Conservation (phyloP, 2,113 vertebrate genomes). For the Xenopus laevis region DNA sequence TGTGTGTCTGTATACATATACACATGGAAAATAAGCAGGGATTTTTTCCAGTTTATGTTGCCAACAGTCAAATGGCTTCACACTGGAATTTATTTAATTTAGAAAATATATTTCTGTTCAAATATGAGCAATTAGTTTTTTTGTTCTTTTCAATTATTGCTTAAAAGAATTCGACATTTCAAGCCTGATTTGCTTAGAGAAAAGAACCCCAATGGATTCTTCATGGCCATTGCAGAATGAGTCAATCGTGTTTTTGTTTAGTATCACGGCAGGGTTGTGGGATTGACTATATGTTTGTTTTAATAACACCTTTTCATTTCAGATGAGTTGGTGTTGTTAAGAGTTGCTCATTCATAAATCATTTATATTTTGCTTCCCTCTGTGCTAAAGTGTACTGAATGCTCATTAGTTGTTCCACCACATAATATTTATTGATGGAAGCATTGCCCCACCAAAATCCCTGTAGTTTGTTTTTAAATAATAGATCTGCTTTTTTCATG, state of each 20-base stretch:
- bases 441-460: no score
- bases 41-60: no score
- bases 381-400: conserved; percentile 26
- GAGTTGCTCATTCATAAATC: conserved; percentile 31
- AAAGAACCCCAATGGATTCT: conserved; percentile 17
- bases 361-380: conserved; percentile 22
- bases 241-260: conserved; percentile 31
- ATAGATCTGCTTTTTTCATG: no score
- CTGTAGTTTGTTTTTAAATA: no score
- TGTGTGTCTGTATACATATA: no score
- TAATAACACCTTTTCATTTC: conserved; percentile 35
- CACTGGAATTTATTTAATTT: background rate
- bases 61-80: background rate
- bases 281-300: conserved; percentile 35
- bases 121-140: background rate
- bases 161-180: conserved; percentile 23
- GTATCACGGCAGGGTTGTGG: conserved; percentile 19
- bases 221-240: conserved; percentile 25
- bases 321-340: conserved; percentile 23
- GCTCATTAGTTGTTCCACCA: no score
- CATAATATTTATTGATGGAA: no score
- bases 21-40: no score
- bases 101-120: no score
- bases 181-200: conserved; percentile 33
- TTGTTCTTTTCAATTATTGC: conserved; percentile 23